A percentile compares a stretch with the other conserved stretches of the same genome.
Evolutionary conservation across 2,113 vertebrate species (phyloP).

Genomic region (Clinocottus analis): DNA sequence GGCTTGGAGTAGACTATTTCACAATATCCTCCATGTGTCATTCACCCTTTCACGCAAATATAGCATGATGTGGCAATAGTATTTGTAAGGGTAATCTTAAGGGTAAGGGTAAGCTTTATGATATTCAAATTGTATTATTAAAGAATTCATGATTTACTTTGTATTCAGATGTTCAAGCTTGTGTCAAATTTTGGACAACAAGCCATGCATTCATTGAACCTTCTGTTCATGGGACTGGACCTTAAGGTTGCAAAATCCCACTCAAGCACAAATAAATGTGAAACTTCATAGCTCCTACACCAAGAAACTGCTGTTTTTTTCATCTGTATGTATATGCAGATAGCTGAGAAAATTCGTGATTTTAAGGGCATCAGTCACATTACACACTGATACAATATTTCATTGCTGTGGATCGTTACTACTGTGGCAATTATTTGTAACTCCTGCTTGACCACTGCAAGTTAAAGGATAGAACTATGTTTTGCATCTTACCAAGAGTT

Average conservation of each 20-base stretch:
- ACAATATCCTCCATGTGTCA: constrained; percentile 37
- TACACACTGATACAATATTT: not conserved
- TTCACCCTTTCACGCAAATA: not conserved
- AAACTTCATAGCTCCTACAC: not conserved
- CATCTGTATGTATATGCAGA: too few species aligned
- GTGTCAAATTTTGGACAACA: not conserved
- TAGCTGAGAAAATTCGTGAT: too few species aligned
- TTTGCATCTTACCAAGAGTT: not conserved
- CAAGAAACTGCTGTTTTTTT: not conserved
- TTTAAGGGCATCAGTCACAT: too few species aligned
- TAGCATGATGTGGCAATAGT: not conserved
- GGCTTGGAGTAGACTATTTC: constrained; percentile 44
- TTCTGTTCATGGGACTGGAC: not conserved
- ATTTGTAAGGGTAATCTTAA: not conserved
- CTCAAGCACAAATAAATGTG: not conserved
- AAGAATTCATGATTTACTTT: not conserved
- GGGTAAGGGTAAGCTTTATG: too few species aligned
- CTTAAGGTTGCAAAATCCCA: not conserved
- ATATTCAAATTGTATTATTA: not conserved
- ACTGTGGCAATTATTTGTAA: too few species aligned
- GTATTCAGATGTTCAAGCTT: not conserved
- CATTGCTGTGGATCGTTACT: too few species aligned
- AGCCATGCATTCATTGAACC: constrained; percentile 20
- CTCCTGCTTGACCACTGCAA: not conserved
- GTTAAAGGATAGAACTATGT: not conserved